phyloP scores from a whole-genome alignment of 2,113 vertebrate species.

The Tringa solitaria region DNA sequence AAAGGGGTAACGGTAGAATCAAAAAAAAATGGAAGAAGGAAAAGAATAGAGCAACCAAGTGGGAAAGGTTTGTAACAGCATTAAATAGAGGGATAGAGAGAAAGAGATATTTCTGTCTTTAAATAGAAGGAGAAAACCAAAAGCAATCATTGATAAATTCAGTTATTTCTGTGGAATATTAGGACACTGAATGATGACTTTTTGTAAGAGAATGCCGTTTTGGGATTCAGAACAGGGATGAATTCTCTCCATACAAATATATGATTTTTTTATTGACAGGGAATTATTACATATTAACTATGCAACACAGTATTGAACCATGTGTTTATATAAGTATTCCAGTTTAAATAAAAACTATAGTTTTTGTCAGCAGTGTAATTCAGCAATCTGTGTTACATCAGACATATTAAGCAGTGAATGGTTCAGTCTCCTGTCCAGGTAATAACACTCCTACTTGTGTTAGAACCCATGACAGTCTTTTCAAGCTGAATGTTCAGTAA shows the following conservation, averaged over 20 bases:
- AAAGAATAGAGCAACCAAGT: background rate
- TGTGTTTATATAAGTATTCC: background rate
- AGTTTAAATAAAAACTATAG: background rate
- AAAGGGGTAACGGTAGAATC: background rate
- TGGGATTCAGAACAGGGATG: background rate
- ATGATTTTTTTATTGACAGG: background rate
- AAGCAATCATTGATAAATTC: background rate
- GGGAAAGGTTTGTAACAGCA: background rate
- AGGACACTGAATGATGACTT: background rate
- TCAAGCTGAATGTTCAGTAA: background rate
- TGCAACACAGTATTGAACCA: background rate
- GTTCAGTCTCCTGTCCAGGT: background rate
- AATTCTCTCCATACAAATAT: background rate
- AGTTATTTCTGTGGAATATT: background rate
- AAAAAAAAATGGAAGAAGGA: background rate
- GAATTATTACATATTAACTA: background rate
- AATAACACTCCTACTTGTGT: background rate
- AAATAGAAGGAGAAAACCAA: background rate
- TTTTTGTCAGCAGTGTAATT: background rate
- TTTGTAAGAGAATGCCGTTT: background rate
- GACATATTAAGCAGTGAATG: background rate
- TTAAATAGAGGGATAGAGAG: background rate
- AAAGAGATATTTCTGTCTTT: background rate
- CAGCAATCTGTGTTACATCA: background rate
- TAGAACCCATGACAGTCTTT: background rate